phyloP scores from a whole-genome alignment of 1,140 invertebrate genomes.

The Lineus longissimus region DNA sequence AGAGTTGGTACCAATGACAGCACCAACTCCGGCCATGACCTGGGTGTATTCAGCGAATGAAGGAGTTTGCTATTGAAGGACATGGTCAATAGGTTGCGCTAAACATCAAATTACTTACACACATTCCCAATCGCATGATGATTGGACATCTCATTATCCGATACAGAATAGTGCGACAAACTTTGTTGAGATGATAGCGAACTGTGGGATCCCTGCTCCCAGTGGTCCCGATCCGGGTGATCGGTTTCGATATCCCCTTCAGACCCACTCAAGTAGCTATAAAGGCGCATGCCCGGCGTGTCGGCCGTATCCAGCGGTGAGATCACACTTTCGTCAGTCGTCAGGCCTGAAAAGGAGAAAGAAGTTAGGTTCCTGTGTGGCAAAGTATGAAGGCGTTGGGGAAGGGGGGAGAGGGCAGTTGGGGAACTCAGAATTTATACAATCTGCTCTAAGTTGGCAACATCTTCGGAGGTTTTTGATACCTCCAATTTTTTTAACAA shows the following conservation, averaged over 20 bases:
- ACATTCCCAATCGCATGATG: neutral
- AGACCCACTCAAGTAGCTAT: conserved; percentile 18
- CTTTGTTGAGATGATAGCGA: neutral
- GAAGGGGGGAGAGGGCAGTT: too few species aligned
- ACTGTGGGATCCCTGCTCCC: neutral
- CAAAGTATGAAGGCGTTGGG: too few species aligned
- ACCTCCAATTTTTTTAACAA: too few species aligned
- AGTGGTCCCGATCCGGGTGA: neutral
- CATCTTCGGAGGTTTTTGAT: too few species aligned
- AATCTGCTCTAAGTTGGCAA: too few species aligned
- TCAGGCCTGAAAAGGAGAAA: conserved; percentile 13
- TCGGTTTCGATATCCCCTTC: conserved; percentile 11
- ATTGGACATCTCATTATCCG: neutral
- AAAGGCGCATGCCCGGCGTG: conserved; percentile 12
- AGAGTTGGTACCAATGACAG: too few species aligned
- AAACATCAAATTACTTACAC: neutral
- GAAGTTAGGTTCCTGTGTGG: neutral
- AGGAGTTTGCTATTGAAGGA: too few species aligned
- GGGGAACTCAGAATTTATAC: too few species aligned
- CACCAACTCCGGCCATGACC: too few species aligned
- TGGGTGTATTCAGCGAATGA: too few species aligned
- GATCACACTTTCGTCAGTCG: conserved; percentile 13
- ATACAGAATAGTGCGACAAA: neutral
- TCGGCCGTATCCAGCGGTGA: conserved; percentile 13
- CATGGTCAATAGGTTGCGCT: neutral